Conservation (phyloP, 2,888 invertebrate genomes). For the Polietes domitor region DNA sequence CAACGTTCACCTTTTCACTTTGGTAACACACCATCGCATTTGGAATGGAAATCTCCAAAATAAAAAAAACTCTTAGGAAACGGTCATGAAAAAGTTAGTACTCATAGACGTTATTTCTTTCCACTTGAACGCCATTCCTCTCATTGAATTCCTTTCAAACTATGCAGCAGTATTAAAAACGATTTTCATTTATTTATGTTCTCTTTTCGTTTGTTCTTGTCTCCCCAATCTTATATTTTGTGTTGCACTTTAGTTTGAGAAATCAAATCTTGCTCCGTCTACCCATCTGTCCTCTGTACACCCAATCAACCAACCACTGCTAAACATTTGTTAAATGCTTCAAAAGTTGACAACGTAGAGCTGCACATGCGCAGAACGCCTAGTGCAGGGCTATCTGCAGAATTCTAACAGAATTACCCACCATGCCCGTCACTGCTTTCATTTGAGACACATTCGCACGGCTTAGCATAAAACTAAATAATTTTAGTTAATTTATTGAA, state of each 20-base stretch:
- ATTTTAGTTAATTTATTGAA: background rate
- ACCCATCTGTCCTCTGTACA: background rate
- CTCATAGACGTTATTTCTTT: slow-evolving; percentile 3
- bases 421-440: background rate
- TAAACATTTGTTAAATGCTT: slow-evolving; percentile 14
- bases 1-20: background rate
- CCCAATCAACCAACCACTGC: background rate
- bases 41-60: slow-evolving; percentile 63
- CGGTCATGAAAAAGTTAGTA: slow-evolving; percentile 58
- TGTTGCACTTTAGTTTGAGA: slow-evolving; percentile 34
- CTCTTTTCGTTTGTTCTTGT: slow-evolving; percentile 7
- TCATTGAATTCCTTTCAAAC: slow-evolving; percentile 34
- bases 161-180: slow-evolving; percentile 54
- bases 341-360: background rate
- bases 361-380: slow-evolving; percentile 22
- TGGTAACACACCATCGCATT: slow-evolving; percentile 34
- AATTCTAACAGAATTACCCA: too few species aligned
- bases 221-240: background rate
- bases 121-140: background rate
- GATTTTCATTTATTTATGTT: slow-evolving; percentile 43
- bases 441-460: background rate
- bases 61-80: slow-evolving; percentile 37
- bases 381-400: slow-evolving; percentile 2
- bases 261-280: slow-evolving; percentile 21
- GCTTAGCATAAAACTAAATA: background rate